Base-by-base conservation (phyloP, 2,113 vertebrate genomes). In the Phylloscopus trochilus region DNA sequence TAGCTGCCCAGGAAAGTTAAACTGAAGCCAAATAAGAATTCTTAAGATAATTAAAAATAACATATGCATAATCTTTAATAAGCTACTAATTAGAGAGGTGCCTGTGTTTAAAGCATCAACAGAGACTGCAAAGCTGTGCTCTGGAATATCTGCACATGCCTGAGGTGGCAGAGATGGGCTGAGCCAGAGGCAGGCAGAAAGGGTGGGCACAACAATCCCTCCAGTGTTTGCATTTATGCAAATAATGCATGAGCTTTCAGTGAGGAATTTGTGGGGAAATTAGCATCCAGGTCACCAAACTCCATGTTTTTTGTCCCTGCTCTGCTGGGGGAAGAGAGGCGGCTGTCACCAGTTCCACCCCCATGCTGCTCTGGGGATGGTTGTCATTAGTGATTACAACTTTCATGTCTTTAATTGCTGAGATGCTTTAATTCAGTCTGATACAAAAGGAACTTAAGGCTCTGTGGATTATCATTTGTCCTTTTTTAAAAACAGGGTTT, bases 201-300 rank as follows among this genome's bases (percentile, higher is more conserved):
- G 13, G 0, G 2, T 2, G 0, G 51, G 80, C 64, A 43, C 72
- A 87, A 35, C 94, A 83, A 80, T 74, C 69, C 41, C 26, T 16
- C 9, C 49, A 87, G 33, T 3, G 4, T 43, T 73, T 83, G 64
- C 75, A 81, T 90, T 56, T 53, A 81, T 94, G 55, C 90, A 93
- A 94, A 95, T 82, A 89, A 89, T 69, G 33, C 53, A 89, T 92
- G 75, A 89, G 56, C 8, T 11, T 91, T 95, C 63, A 31, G 3
- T 4, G 18, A 93, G 82, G 83, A 93, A 52, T 96, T 56, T 37
- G 79, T 87, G 55, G 20, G 39, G 30, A 74, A 90, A 88, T 95
- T 87, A 91, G 41, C 59, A 95, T 94, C 89, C 92, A 91, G 72
- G 92, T 94, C 93, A 95, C 28, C 53, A 78, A 80, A 75, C 21